Evolutionary conservation across 2,797 vertebrate species (phyloP), one percentile per base, ranked within the genome.

Genomic region (Myripristis jacobus): DNA sequence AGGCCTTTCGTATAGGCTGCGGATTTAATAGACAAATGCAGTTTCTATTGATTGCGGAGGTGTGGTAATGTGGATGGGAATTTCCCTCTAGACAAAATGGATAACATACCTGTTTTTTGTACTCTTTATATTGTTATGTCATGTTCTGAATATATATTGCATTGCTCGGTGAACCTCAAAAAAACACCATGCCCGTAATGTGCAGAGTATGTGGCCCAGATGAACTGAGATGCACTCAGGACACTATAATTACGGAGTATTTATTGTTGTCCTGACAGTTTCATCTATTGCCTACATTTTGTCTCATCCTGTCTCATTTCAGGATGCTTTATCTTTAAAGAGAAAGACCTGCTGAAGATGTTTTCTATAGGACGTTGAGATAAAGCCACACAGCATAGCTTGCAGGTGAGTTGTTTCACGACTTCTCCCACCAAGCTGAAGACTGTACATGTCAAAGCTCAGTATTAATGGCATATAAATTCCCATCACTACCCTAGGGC

Each of bases 291-390:
- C n/a, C 21, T 71, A 25, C 27, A 57, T 46, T 75, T 78, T 76
- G 66, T 71, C 48, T 48, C 53, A 51, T 48, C 72, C 63, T 68
- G 27, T 73, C 36, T 71, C 80, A 85, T 83, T 73, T 76, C 56
- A 80, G 68, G 13, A 75, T n/a, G 52, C 36, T 36, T 73, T 51
- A 27, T 64, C 71, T n/a, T 73, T 67, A 79, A 74, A 64, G 47
- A 66, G 16, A 62, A 70, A 64, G 3, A 38, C 15, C 27, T 41
- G 25, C 66, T 50, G 16, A 36, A 60, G 46, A 68, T 21, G 57
- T 31, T 56, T 50, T 27, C 9, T 18, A 22, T 34, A 54, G 19
- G n/a, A 15, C 24, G 66, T 79, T 73, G 9, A 74, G 69, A 62
- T 71, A 11, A 55, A 34, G 61, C 29, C 22, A 71, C 48, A 22